Evolutionary conservation across 2,113 vertebrate genomes (phyloP).

Genomic region (Pluvialis apricaria): DNA sequence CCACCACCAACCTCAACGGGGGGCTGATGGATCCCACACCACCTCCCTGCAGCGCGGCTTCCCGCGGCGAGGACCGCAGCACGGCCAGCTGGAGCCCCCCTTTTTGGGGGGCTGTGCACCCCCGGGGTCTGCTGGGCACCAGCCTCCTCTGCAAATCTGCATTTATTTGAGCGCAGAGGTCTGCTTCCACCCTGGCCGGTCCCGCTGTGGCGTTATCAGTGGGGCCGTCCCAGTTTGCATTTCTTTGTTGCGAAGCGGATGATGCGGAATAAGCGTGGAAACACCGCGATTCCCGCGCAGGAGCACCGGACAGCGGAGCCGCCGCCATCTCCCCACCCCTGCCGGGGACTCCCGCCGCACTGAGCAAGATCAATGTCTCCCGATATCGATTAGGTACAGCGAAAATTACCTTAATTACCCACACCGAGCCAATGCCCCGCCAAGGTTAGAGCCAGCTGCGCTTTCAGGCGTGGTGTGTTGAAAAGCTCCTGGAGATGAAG

Average conservation of each 20-base stretch:
- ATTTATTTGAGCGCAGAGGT: not conserved
- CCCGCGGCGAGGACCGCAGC: not conserved
- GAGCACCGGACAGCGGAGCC: not conserved
- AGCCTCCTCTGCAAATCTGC: not conserved
- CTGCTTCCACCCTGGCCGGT: not conserved
- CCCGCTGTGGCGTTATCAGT: not conserved
- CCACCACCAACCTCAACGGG: accelerated
- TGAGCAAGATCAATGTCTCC: not conserved
- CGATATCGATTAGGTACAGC: accelerated
- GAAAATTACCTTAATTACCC: not conserved
- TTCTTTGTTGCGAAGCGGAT: not conserved
- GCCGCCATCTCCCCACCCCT: not conserved
- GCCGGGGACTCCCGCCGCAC: not conserved
- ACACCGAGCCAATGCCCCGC: not conserved
- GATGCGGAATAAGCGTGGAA: not conserved
- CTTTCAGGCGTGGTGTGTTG: not conserved
- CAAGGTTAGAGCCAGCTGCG: not conserved
- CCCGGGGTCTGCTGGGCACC: not conserved
- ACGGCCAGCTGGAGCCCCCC: accelerated
- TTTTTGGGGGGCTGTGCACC: not conserved
- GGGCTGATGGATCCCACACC: not conserved
- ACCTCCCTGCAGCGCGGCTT: not conserved
- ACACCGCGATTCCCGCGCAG: accelerated
- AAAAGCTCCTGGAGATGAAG: not conserved
- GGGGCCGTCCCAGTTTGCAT: too few species aligned